Conservation (phyloP, 37 sponge, comb jelly and placozoan genomes). For the Cliona cf. orientalis region DNA sequence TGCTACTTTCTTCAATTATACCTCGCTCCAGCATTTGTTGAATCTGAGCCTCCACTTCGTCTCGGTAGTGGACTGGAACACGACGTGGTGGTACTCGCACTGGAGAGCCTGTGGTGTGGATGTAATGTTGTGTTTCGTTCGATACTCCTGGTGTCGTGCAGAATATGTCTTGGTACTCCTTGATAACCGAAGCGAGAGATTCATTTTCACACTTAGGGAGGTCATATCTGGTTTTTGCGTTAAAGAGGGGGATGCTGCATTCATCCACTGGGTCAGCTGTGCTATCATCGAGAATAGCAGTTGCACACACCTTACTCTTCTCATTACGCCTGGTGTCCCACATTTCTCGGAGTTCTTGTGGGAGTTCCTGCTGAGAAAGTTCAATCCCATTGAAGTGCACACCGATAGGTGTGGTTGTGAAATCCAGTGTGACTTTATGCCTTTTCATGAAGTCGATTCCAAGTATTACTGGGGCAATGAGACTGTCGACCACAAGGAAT, state of each 20-base stretch:
- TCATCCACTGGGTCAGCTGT: conserved; percentile 40
- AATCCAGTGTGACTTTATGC: conserved; percentile 53
- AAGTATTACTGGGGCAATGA: conserved; percentile 56
- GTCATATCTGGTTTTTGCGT: not conserved
- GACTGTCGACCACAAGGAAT: conserved; percentile 54
- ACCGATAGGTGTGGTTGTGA: conserved; percentile 18
- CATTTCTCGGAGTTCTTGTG: no score
- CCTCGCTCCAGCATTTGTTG: conserved; percentile 63
- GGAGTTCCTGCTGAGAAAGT: not conserved
- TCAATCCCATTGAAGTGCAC: not conserved
- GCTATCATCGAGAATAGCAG: conserved; percentile 5
- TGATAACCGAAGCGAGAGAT: not conserved
- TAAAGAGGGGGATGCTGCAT: conserved; percentile 45
- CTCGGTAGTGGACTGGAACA: conserved; percentile 59
- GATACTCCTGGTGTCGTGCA: conserved; percentile 50
- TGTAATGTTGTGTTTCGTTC: conserved; percentile 24
- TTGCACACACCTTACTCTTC: conserved; percentile 33
- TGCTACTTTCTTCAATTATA: conserved; percentile 64
- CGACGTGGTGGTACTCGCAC: conserved; percentile 46
- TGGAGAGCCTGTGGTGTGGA: conserved; percentile 39
- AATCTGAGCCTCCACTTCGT: conserved; percentile 53
- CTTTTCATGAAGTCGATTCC: conserved; percentile 60
- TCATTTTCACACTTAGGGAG: conserved; percentile 19
- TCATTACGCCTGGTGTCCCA: conserved; percentile 8
- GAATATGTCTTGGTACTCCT: conserved; percentile 29